phyloP scores from a whole-genome alignment of 2,888 invertebrate genomes.

The Margaritifera margaritifera region DNA sequence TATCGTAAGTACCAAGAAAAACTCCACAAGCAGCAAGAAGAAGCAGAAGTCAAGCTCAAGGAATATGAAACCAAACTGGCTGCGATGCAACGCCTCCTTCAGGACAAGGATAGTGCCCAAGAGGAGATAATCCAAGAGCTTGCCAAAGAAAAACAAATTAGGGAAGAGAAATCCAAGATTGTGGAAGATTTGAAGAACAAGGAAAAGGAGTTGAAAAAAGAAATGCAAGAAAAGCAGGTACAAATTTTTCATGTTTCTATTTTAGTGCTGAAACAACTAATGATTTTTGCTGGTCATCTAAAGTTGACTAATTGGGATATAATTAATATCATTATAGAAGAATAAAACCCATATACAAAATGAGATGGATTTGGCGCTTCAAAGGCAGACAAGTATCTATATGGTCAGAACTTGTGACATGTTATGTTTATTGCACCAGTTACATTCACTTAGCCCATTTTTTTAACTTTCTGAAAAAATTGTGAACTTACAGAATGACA shows the following conservation, averaged over 20 bases:
- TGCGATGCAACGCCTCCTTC: constrained; percentile 42
- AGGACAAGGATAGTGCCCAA: constrained; percentile 49
- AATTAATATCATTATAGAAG: not conserved
- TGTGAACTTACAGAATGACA: too few relatives aligned
- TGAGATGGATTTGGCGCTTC: too few relatives aligned
- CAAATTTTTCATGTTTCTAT: not conserved
- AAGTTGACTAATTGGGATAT: not conserved
- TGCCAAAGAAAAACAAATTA: constrained; percentile 50
- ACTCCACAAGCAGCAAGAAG: constrained; percentile 39
- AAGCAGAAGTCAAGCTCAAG: constrained; percentile 40
- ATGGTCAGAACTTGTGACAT: too few relatives aligned
- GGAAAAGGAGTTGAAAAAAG: constrained; percentile 42
- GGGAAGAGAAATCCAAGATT: constrained; percentile 42
- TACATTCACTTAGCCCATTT: too few relatives aligned
- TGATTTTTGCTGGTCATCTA: too few relatives aligned
- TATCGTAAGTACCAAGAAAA: constrained; percentile 41
- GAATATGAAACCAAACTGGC: constrained; percentile 48
- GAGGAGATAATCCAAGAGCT: constrained; percentile 45
- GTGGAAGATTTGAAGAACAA: constrained; percentile 36
- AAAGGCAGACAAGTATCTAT: too few relatives aligned
- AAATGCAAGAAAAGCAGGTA: constrained; percentile 48
- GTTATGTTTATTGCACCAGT: too few relatives aligned
- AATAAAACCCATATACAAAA: too few relatives aligned
- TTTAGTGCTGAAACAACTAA: too few relatives aligned
- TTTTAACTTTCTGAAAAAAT: too few relatives aligned